Evolutionary conservation across 1,140 invertebrate genomes (phyloP), one percentile per base, ranked within the genome.

Genomic region (Bombus waltoni): DNA sequence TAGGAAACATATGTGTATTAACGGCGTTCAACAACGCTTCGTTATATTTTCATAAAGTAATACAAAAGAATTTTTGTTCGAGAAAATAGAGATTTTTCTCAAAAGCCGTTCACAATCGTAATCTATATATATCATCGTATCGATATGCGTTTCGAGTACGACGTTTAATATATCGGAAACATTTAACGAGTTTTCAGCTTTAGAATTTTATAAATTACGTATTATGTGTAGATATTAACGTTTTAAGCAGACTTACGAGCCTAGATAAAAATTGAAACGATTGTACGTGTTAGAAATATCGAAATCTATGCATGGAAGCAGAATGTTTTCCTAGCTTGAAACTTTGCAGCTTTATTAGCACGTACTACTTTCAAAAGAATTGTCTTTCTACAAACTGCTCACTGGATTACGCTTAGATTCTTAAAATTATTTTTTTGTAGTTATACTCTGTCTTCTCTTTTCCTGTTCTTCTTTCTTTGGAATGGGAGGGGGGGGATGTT

Each of bases 131-230:
- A 66, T n/a, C 53, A 32, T 62, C 11, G 28, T n/a, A 42, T 83
- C 25, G 40, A 40, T 25, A 57, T 10, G 22, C 22, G 40, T 70
- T 59, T 84, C 44, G n/a, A 53, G 18, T 59, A 70, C n/a, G 65
- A 25, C 38, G 65, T 78, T 78, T n/a, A 76, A 11, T 68, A 18
- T 22, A 44, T 42, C 35, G 28, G 44, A 77, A 40, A 47, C 18
- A 32, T 40, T 53, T 79, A 78, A 83, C 59, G 74, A 77, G 66
- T 78, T 72, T 72, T 71, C 68, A 62, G 83, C 76, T 80, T 85
- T 85, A 85, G 83, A 80, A 85, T 85, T 80, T 85, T 79, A 85
- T 85, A 85, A 85, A 59, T 80, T 83, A 76, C 42, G 42, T 83
- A 62, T 76, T 65, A 44, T 18, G 32, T 83, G 65, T 74, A 83